These are phyloP conservation scores for Schizaphis graminum DNA, from an alignment of 2,888 invertebrate species.

Conservation along the genomic window DNA sequence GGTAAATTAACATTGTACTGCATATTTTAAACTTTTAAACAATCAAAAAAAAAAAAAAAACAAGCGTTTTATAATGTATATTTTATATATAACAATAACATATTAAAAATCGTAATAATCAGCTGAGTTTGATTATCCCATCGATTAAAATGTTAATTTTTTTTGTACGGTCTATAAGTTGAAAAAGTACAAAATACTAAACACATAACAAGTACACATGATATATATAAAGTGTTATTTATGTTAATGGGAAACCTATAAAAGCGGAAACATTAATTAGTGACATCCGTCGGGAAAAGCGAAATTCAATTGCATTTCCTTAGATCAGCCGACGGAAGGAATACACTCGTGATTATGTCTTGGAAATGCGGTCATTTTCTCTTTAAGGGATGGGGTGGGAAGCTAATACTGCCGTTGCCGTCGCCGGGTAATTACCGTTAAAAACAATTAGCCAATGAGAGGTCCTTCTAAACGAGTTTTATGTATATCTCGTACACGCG, in stretches of 20 bases:
- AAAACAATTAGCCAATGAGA: conserved; percentile 60
- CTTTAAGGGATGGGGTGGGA: conserved; percentile 20
- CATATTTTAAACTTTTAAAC: neutral
- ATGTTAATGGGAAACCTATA: conserved; percentile 37
- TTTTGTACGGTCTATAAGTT: neutral
- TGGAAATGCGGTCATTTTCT: conserved; percentile 62
- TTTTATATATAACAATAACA: neutral
- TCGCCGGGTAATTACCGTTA: conserved; percentile 63
- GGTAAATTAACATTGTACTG: neutral
- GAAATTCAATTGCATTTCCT: conserved; percentile 53
- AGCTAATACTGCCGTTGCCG: conserved; percentile 46
- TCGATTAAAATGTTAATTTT: conserved; percentile 14
- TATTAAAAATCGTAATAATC: neutral
- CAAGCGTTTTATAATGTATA: neutral
- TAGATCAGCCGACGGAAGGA: conserved; percentile 50
- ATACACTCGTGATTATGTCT: conserved; percentile 52
- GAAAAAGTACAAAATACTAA: conserved; percentile 1
- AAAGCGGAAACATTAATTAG: conserved; percentile 47
- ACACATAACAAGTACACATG: neutral
- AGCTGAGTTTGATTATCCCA: neutral
- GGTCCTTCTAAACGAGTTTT: conserved; percentile 59
- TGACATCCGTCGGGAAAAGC: conserved; percentile 23
- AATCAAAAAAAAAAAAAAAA: neutral
- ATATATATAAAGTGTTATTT: neutral
- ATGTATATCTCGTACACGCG: conserved; percentile 33